Conservation (phyloP, 1,140 invertebrate genomes). For the Camponotus pennsylvanicus region DNA sequence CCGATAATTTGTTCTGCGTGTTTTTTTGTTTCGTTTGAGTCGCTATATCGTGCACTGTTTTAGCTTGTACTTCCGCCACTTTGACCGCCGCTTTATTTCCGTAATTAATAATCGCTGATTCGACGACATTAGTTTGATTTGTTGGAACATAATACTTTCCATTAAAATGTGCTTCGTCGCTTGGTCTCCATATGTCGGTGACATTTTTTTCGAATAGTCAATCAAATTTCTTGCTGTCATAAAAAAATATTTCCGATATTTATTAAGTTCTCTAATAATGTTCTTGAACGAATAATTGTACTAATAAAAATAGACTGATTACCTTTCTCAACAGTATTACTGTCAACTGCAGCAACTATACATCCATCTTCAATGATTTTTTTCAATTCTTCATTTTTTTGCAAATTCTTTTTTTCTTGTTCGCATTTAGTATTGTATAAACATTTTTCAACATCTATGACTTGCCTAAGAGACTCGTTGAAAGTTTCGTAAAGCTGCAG, state of each 20-base stretch:
- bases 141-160: slow-evolving; percentile 20
- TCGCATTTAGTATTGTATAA: slow-evolving; percentile 78
- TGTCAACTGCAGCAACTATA: slow-evolving; percentile 63
- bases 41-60: slow-evolving; percentile 85
- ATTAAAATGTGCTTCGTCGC: slow-evolving; percentile 31
- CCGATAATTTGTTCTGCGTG: slow-evolving; percentile 69
- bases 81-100: slow-evolving; percentile 68
- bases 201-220: slow-evolving; percentile 25
- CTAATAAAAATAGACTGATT: neutral
- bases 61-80: slow-evolving; percentile 84
- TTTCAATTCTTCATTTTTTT: slow-evolving; percentile 73
- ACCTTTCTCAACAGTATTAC: slow-evolving; percentile 68
- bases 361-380: slow-evolving; percentile 13
- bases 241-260: slow-evolving; percentile 22
- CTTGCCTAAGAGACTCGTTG: slow-evolving; percentile 82
- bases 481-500: slow-evolving; percentile 84
- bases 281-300: neutral
- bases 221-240: neutral
- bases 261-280: neutral
- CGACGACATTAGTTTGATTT: neutral
- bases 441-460: slow-evolving; percentile 82
- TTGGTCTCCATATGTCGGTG: slow-evolving; percentile 22
- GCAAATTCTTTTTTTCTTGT: slow-evolving; percentile 75
- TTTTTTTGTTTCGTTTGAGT: slow-evolving; percentile 82
- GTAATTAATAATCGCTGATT: slow-evolving; percentile 25